Base-by-base conservation (phyloP, 2,888 invertebrate genomes). In the Ochropleura plecta region DNA sequence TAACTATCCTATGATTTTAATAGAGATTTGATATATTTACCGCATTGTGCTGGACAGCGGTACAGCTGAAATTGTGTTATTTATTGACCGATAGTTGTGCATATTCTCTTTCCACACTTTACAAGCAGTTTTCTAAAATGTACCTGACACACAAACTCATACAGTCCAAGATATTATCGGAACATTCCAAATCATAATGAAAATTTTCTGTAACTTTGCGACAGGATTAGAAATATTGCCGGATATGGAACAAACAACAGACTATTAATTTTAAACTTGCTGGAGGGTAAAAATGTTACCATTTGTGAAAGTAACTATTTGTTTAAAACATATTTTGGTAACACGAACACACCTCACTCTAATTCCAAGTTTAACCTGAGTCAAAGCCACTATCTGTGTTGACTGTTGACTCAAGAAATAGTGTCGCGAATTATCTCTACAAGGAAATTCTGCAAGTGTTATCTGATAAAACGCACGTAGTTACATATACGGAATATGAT, bases 361-460 rank as follows among this genome's bases (percentile, higher is more conserved):
- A 64, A 62, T 72, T 65, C 84, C 66, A 65, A 62, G 70, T 85
- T 76, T 69, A 74, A 8, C 49, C 68, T 77, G 83, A 85, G 76
- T 85, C 83, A 85, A 80, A 49, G 46, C 44, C 20, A 42, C 64
- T 87, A 81, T 83, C 87, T 53, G 44, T 72, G 63, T 79, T 75
- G 40, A 5, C 73, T 76, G 76, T 76, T 76, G 78, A 87, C 86
- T 83, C 57, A 86, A 85, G 88, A 76, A 88, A 87, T 77, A 86
- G 79, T 87, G 87, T 85, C 87, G 81, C 77, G 68, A 88, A 82
- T 84, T 84, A 88, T 86, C 88, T 88, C 80, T 86, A 80, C 76
- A 82, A 88, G 86, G 88, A 86, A 86, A 84, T 83, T 86, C 73
- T 83, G 84, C 84, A 80, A 60, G 57, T 71, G 69, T 74, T 83